phyloP scores from a whole-genome alignment of 2,797 vertebrate species.

The Notolepis coatsorum region DNA sequence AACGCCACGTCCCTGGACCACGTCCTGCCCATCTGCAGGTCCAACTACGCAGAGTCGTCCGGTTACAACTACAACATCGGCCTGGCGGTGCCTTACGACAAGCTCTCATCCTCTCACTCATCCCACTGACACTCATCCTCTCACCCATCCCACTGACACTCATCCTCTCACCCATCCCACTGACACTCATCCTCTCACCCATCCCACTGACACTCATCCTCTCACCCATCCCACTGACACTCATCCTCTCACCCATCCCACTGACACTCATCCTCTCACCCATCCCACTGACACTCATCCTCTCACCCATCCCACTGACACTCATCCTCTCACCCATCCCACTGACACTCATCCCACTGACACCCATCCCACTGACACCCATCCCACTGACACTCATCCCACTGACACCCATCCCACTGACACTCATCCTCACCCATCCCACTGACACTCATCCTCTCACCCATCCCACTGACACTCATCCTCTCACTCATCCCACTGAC shows the following conservation, averaged over 20 bases:
- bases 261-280: no score
- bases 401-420: not conserved
- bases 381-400: not conserved
- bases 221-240: not conserved
- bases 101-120: constrained; percentile 54
- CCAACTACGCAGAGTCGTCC: constrained; percentile 74
- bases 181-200: no score
- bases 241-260: not conserved
- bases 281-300: not conserved
- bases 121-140: constrained; percentile 43
- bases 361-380: not conserved
- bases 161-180: not conserved
- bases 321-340: not conserved
- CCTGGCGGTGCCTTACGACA: constrained; percentile 87
- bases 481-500: not conserved
- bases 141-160: not conserved
- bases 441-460: not conserved
- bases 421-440: no score
- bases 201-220: not conserved
- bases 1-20: constrained; percentile 83
- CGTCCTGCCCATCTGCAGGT: constrained; percentile 91
- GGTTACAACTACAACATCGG: constrained; percentile 93
- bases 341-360: not conserved
- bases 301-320: not conserved
- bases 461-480: no score